A percentile compares a stretch with the other conserved stretches of the same genome.
phyloP scores from a whole-genome alignment of 2,113 vertebrate species.

The Thomomys bottae region DNA sequence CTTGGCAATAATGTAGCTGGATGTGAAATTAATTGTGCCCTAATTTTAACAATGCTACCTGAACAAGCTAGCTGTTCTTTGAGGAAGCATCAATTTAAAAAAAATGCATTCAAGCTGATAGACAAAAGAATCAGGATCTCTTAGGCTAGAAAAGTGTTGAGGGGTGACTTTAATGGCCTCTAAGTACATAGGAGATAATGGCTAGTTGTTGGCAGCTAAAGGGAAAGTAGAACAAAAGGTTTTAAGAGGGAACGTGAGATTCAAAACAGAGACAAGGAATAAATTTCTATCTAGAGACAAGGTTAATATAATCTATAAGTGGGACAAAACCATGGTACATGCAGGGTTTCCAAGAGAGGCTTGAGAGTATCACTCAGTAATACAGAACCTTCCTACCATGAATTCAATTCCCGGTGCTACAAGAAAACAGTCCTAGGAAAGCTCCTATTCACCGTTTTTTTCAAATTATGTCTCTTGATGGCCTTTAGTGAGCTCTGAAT shows the following conservation, averaged over 20 bases:
- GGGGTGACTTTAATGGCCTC: conserved; percentile 55
- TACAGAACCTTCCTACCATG: too few relatives aligned
- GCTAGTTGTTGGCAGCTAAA: conserved; percentile 26
- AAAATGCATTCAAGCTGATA: conserved; percentile 43
- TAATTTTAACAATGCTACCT: conserved; percentile 68
- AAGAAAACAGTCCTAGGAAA: neutral
- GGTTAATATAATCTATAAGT: neutral
- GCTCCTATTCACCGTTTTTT: neutral
- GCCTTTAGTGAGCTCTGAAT: neutral
- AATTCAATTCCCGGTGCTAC: neutral
- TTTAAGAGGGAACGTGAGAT: conserved; percentile 43
- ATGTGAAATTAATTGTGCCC: conserved; percentile 63
- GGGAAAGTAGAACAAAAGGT: conserved; percentile 46
- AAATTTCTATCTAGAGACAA: conserved; percentile 44
- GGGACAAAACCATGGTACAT: neutral
- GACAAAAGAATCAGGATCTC: conserved; percentile 61
- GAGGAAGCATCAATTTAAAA: conserved; percentile 63
- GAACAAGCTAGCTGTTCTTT: conserved; percentile 64
- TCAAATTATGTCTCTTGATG: neutral
- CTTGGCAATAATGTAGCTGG: conserved; percentile 40
- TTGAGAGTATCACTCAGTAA: neutral
- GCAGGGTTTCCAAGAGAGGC: neutral
- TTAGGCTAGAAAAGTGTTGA: conserved; percentile 55
- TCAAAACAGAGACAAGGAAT: conserved; percentile 41
- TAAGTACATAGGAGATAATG: conserved; percentile 59